Evolutionary conservation across 1,140 invertebrate genomes (phyloP), one percentile per base, ranked within the genome.

Genomic region (Papilio dardanus): DNA sequence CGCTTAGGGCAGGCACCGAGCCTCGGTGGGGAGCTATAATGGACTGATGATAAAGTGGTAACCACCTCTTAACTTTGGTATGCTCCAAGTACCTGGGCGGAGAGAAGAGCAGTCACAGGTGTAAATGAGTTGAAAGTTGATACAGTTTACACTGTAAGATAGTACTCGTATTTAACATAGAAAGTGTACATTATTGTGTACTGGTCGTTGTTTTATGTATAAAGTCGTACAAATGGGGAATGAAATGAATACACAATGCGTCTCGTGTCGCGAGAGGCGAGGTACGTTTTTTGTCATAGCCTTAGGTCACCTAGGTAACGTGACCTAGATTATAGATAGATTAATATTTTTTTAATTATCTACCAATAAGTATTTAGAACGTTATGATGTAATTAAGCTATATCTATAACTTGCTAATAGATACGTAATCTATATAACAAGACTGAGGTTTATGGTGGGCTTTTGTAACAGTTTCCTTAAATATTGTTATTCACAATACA

Each of bases 121-220:
- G 6, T 46, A 46, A 46, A 8, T 46, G 16, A 46, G 8, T 46
- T 46, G 42, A 46, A 46, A 46, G 42, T 46, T 46, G 42, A 46
- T 46, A 46, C 42, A 46, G 16, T 46, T 46, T 8, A 28, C 12
- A 30, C n/a, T n/a, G 5, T 24, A 62, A 16, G 10, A 14, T 12
- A 50, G 4, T 8, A 10, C 30, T 7, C n/a, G n/a, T n/a, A n/a
- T 62, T 62, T 62, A 30, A 62, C 24, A 62, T 28, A 62, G 54
- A 28, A 28, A 62, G 24, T 46, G 42, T 46, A 19, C 24, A 14
- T 28, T 28, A 62, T 62, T 10, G 24, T 28, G 54, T 62, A n/a
- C 46, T 21, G 46, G 19, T 50, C 46, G 5, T 21, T 62, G 54
- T 62, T 14, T 62, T 14, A 62, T 62, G 54, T 62, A 62, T 62